Evolutionary conservation across 1,140 invertebrate species (phyloP).

Genomic region (Aradophagus sp.): DNA sequence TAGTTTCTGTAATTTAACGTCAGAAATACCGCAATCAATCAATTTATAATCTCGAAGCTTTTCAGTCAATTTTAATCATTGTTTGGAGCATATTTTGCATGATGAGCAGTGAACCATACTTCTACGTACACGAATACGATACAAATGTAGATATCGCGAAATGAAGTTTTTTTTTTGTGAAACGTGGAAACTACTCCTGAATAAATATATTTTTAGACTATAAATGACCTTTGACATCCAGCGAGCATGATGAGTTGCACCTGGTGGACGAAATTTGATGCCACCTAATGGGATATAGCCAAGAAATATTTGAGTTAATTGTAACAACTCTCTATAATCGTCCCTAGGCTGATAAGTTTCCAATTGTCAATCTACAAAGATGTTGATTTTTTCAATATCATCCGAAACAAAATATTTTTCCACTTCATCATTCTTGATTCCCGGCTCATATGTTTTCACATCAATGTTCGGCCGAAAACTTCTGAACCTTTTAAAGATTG

Average conservation of each 20-base stretch:
- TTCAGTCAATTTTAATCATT: conserved; percentile 3
- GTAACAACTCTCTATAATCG: conserved; percentile 1
- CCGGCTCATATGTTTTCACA: neutral
- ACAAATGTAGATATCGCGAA: conserved; percentile 2
- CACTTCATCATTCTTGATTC: neutral
- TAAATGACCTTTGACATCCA: conserved; percentile 8
- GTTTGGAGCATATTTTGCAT: conserved; percentile 3
- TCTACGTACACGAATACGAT: conserved; percentile 1
- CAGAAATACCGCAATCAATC: too few species aligned
- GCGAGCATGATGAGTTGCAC: neutral
- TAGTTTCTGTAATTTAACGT: too few species aligned
- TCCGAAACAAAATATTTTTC: neutral
- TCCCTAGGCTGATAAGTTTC: neutral
- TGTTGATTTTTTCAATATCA: neutral
- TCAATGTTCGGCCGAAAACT: neutral
- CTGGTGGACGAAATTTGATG: neutral
- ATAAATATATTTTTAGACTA: neutral
- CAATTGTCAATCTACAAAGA: neutral
- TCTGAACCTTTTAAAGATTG: conserved; percentile 2
- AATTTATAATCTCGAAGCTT: neutral
- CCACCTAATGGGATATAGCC: too few species aligned
- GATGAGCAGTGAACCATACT: conserved; percentile 4
- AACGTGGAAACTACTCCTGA: neutral
- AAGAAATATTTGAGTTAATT: too few species aligned
- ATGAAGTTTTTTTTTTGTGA: too few species aligned